These are phyloP conservation scores for Altica lythri DNA, from an alignment of 2,888 invertebrate genomes.

Conservation along the genomic window DNA sequence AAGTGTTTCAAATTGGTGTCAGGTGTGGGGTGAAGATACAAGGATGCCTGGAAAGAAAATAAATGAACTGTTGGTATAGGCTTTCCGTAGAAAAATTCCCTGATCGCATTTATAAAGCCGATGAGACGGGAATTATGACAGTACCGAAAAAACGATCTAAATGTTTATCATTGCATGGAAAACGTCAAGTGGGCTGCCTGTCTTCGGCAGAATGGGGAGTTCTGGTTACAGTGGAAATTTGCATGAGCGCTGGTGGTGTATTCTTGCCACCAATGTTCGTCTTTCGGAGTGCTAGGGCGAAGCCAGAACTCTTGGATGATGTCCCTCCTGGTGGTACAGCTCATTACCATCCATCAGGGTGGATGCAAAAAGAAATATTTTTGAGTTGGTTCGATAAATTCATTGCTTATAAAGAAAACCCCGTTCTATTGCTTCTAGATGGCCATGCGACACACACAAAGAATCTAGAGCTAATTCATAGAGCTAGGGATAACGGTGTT, in stretches of 20 bases:
- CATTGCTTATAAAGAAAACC: not conserved
- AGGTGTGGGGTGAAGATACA: too few species aligned
- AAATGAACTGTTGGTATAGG: too few species aligned
- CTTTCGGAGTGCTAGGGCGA: slow-evolving; percentile 42
- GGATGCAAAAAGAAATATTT: slow-evolving; percentile 35
- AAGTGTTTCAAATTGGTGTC: too few species aligned
- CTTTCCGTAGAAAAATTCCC: not conserved
- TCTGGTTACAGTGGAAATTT: too few species aligned
- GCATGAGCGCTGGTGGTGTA: slow-evolving; percentile 41
- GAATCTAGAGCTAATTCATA: slow-evolving; percentile 16
- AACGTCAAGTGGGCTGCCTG: slow-evolving; percentile 1
- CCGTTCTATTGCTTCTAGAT: slow-evolving; percentile 17
- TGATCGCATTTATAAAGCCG: slow-evolving; percentile 11
- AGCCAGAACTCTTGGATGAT: too few species aligned
- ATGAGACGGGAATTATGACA: slow-evolving; percentile 18
- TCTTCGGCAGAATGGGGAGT: slow-evolving; percentile 2
- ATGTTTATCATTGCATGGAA: slow-evolving; percentile 10
- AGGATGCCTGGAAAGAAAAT: too few species aligned
- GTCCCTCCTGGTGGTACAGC: slow-evolving; percentile 39
- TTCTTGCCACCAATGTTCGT: slow-evolving; percentile 45
- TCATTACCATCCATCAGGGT: slow-evolving; percentile 43
- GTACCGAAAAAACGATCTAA: slow-evolving; percentile 12
- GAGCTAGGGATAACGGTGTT: not conserved
- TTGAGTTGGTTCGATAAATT: not conserved
- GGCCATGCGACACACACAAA: slow-evolving; percentile 38